Conservation (phyloP, 2,888 invertebrate species). For the Stictocephala bisonia region DNA sequence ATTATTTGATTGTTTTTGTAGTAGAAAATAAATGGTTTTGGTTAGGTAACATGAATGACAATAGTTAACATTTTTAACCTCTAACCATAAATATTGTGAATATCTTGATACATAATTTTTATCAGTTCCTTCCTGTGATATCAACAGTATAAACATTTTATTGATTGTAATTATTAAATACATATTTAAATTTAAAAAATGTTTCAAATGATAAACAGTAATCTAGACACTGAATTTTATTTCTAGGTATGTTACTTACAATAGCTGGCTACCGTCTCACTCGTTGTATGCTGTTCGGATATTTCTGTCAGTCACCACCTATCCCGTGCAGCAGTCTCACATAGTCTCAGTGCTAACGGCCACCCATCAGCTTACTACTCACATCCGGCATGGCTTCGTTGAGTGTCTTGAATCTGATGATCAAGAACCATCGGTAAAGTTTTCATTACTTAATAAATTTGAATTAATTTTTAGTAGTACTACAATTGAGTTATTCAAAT, state of each 20-base stretch:
- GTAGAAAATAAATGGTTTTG: no score
- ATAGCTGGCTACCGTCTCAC: constrained; percentile 75
- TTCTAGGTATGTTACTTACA: constrained; percentile 74
- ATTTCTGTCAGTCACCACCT: constrained; percentile 73
- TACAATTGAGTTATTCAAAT: no score
- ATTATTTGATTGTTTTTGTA: no score
- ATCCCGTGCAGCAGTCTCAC: constrained; percentile 76
- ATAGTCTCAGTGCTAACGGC: constrained; percentile 79
- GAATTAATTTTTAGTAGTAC: no score
- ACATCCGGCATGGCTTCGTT: constrained; percentile 85
- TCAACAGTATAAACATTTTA: neutral
- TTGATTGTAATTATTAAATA: neutral
- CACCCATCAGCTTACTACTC: constrained; percentile 69
- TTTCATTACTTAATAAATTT: no score
- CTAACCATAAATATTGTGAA: no score
- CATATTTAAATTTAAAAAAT: neutral
- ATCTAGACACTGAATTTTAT: no score
- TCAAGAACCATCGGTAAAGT: constrained; percentile 52
- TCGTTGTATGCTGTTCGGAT: constrained; percentile 77
- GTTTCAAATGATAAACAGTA: no score
- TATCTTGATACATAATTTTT: no score
- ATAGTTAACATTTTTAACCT: no score
- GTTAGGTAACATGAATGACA: no score
- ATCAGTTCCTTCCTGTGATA: neutral
- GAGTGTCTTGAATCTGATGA: constrained; percentile 82